phyloP scores from a whole-genome alignment of 2,113 vertebrate genomes.

The Crotalus viridis region DNA sequence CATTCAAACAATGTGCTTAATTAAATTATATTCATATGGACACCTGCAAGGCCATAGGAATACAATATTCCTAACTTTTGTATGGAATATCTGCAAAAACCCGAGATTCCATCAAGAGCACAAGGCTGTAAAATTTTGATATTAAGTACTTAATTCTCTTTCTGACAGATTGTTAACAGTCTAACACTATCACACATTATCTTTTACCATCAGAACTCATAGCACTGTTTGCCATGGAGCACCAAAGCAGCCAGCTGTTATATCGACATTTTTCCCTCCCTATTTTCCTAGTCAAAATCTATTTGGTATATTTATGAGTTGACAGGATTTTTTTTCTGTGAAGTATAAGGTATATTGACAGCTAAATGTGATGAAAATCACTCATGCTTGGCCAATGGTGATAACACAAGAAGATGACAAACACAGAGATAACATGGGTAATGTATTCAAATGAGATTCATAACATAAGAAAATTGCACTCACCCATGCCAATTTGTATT shows the following conservation, averaged over 20 bases:
- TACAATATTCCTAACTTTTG: neutral
- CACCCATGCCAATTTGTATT: neutral
- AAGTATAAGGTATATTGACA: neutral
- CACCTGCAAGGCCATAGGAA: neutral
- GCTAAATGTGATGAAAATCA: neutral
- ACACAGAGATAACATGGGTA: neutral
- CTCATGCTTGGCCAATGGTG: neutral
- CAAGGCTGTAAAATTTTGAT: neutral
- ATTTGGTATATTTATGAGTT: neutral
- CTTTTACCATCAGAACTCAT: neutral
- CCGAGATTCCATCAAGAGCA: neutral
- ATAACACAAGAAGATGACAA: neutral
- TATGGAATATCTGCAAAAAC: neutral
- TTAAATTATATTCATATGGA: neutral
- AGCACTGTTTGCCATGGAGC: neutral
- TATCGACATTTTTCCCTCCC: neutral
- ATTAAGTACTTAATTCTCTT: neutral
- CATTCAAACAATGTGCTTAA: neutral
- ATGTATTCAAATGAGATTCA: neutral
- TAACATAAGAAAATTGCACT: neutral
- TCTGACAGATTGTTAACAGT: neutral
- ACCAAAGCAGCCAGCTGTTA: neutral
- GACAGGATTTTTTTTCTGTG: neutral
- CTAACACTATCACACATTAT: neutral
- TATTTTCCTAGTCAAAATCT: neutral